A percentile compares a stretch with the other conserved stretches of the same genome.
Evolutionary conservation across 2,888 invertebrate genomes (phyloP).

Genomic region (Rambutsinella grinnellia): DNA sequence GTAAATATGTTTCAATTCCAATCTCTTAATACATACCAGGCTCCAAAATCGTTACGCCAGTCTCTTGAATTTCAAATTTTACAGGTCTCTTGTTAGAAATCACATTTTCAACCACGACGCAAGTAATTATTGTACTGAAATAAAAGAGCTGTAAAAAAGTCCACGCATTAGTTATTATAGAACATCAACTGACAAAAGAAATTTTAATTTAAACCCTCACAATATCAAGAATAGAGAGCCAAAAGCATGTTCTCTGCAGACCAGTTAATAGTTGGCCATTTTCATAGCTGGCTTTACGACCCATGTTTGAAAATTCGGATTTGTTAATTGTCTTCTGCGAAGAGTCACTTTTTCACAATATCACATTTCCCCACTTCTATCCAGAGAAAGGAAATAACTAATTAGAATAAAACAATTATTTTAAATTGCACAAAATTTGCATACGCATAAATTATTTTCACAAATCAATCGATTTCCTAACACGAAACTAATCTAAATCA

Average conservation of each 20-base stretch:
- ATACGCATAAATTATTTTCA: too few relatives aligned
- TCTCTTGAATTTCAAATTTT: constrained; percentile 34
- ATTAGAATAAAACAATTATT: too few relatives aligned
- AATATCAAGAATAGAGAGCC: constrained; percentile 37
- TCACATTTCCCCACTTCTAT: neutral
- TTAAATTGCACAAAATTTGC: too few relatives aligned
- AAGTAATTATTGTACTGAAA: constrained; percentile 35
- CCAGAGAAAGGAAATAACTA: too few relatives aligned
- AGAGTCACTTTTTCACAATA: neutral
- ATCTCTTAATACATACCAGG: constrained; percentile 16
- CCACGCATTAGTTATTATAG: neutral
- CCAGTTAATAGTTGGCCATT: constrained; percentile 30
- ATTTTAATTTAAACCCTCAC: constrained; percentile 20
- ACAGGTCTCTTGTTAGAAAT: constrained; percentile 39
- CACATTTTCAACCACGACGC: constrained; percentile 33
- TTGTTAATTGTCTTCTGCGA: too few relatives aligned
- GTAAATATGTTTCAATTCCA: too few relatives aligned
- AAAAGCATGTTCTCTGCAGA: constrained; percentile 27
- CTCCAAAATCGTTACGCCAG: constrained; percentile 31
- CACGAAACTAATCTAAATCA: too few relatives aligned
- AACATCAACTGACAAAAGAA: neutral
- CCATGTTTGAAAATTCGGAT: constrained; percentile 18
- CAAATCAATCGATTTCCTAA: too few relatives aligned
- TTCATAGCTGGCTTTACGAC: constrained; percentile 31
- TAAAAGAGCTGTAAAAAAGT: constrained; percentile 33